Base-by-base conservation (phyloP, 2,113 vertebrate species). In the Sitta europaea region DNA sequence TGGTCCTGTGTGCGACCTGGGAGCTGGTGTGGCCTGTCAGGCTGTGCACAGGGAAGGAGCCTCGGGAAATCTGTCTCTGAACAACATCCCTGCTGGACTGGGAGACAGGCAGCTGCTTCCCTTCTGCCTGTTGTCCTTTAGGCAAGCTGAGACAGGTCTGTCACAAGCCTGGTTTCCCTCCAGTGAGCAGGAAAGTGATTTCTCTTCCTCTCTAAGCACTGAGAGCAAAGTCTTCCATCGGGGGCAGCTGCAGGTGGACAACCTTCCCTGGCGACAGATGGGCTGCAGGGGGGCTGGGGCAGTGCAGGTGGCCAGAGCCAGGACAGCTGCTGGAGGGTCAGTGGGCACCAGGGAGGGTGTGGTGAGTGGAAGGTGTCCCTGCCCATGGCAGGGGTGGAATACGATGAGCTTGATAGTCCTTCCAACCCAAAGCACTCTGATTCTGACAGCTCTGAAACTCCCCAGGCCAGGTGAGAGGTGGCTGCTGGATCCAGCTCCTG, bases 311-410 rank as follows among this genome's bases (percentile, higher is more conserved):
- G n/a, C 61, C 0, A 0, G 54, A 70, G 73, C 75, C 58, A 38
- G 59, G 67, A 45, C 59, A 73, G 48, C 67, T 58, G 43, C 51
- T 42, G 31, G 19, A 51, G 47, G 14, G 22, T 20, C n/a, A 21
- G 16, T 22, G 12, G 29, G 40, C 2, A 2, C 12, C 0, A 1
- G 29, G n/a, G 24, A 28, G n/a, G n/a, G 51, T 0, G 1, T 19
- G 33, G 57, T 3, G 31, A 35, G 25, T 22, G 57, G 14, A 28
- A 51, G 6, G 50, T 43, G 42, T 36, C 35, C 11, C 17, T 63
- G 40, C 50, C 31, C 25, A 3, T 22, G 50, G 66, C 24, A 54
- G 75, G 12, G 3, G 3, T 36, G 58, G 28, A 43, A 50, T 0
- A 0, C 28, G 43, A 66, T 51, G 59, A 51, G 76, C 36, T 58